Conservation (phyloP, 1,140 invertebrate genomes). For the Cherax quadricarinatus region DNA sequence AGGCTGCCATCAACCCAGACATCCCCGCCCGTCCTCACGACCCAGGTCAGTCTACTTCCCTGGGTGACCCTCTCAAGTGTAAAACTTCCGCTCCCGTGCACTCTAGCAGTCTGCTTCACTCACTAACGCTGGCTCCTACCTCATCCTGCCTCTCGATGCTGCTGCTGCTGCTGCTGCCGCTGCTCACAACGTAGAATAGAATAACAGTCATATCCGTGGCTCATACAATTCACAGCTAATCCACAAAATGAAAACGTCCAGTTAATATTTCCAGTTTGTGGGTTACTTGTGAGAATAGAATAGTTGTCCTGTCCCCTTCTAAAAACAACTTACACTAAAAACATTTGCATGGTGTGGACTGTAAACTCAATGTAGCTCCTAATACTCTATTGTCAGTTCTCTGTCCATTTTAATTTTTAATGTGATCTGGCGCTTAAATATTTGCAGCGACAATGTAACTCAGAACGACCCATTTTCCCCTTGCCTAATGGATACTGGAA, state of each 20-base stretch:
- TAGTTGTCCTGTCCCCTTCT: background rate
- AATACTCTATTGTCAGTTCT: background rate
- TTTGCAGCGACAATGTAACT: background rate
- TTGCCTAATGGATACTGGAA: too few species aligned
- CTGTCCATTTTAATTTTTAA: background rate
- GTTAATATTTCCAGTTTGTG: too few species aligned
- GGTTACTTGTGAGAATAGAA: too few species aligned
- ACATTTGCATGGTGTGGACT: background rate
- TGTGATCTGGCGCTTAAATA: background rate
- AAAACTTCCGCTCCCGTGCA: too few species aligned
- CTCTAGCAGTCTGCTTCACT: too few species aligned
- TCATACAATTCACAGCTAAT: too few species aligned
- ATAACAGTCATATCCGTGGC: too few species aligned
- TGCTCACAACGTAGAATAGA: too few species aligned
- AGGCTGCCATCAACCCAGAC: slow-evolving; percentile 64
- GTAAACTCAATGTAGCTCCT: background rate
- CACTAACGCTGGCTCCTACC: background rate
- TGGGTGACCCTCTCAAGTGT: background rate
- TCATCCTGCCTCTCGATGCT: background rate
- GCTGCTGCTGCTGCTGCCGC: too few species aligned
- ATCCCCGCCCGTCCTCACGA: slow-evolving; percentile 34
- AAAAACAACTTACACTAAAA: background rate
- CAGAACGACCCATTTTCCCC: too few species aligned
- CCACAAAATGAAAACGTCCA: too few species aligned
- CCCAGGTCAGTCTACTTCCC: slow-evolving; percentile 59